These are phyloP conservation scores for Elysia chlorotica DNA, from an alignment of 1,140 invertebrate genomes.

Conservation along the genomic window DNA sequence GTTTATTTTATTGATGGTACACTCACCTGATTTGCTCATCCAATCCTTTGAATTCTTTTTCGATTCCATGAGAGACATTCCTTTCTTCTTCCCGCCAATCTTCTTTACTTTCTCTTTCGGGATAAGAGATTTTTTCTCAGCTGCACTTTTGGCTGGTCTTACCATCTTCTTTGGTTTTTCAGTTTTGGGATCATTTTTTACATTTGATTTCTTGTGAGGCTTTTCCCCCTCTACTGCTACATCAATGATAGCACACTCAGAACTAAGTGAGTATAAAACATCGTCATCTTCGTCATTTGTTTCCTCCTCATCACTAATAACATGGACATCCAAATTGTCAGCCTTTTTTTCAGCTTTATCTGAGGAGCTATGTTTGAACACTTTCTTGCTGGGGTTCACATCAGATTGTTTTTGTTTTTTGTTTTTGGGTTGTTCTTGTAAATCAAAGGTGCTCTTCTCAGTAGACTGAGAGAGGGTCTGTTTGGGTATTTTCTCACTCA, in stretches of 20 bases:
- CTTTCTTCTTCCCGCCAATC: slow-evolving; percentile 8
- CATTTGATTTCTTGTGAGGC: background rate
- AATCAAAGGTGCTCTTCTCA: background rate
- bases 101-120: background rate
- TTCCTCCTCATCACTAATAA: background rate
- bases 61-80: slow-evolving; percentile 7
- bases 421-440: background rate
- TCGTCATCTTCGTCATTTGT: slow-evolving; percentile 18
- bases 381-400: too few relatives aligned
- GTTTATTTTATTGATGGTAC: too few relatives aligned
- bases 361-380: background rate
- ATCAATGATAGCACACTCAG: slow-evolving; percentile 14
- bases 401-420: background rate
- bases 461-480: too few relatives aligned
- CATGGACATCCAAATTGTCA: too few relatives aligned
- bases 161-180: background rate
- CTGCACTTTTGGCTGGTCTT: background rate
- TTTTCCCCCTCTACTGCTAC: background rate
- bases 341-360: too few relatives aligned
- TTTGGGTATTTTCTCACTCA: too few relatives aligned
- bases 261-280: slow-evolving; percentile 14
- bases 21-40: slow-evolving; percentile 11
- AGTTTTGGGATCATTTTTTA: background rate
- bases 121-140: background rate
- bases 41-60: slow-evolving; percentile 16